Percentiles rank a stretch among this genome's conserved stretches.
These are phyloP conservation scores for Cynodonichthys magdalenae DNA, from an alignment of 2,797 vertebrate species.

Conservation along the genomic window DNA sequence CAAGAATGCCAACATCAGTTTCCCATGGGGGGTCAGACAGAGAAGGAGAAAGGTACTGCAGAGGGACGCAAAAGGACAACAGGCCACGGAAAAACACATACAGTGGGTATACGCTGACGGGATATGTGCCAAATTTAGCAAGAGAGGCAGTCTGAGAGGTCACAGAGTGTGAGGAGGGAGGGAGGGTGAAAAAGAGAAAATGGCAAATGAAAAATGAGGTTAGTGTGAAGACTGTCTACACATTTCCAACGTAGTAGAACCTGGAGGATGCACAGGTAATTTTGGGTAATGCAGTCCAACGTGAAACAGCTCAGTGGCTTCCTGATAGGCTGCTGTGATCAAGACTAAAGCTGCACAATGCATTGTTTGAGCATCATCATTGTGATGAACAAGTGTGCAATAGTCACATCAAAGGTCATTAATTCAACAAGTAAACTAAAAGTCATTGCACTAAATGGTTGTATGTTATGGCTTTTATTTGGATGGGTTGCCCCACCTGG, in stretches of 20 bases:
- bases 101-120: constrained; percentile 23
- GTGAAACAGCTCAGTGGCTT: constrained; percentile 67
- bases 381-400: too few species aligned
- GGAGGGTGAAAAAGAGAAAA: constrained; percentile 20
- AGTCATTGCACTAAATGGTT: too few species aligned
- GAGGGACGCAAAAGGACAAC: constrained; percentile 43
- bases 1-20: constrained; percentile 31
- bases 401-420: too few species aligned
- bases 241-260: constrained; percentile 57
- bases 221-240: constrained; percentile 60
- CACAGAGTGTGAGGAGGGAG: constrained; percentile 13
- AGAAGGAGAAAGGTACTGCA: constrained; percentile 35
- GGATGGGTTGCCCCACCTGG: too few species aligned
- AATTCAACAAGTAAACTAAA: too few species aligned
- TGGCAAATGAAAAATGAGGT: constrained; percentile 75
- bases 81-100: constrained; percentile 36
- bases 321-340: constrained; percentile 69
- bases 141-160: constrained; percentile 42
- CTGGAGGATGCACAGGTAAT: constrained; percentile 65
- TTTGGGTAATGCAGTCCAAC: constrained; percentile 77
- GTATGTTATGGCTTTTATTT: too few species aligned
- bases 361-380: too few species aligned
- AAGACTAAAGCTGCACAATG: constrained; percentile 33
- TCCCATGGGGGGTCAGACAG: constrained; percentile 26
- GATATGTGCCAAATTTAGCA: constrained; percentile 60